phyloP scores from a whole-genome alignment of 1,140 invertebrate species.

The Prorops nasuta region DNA sequence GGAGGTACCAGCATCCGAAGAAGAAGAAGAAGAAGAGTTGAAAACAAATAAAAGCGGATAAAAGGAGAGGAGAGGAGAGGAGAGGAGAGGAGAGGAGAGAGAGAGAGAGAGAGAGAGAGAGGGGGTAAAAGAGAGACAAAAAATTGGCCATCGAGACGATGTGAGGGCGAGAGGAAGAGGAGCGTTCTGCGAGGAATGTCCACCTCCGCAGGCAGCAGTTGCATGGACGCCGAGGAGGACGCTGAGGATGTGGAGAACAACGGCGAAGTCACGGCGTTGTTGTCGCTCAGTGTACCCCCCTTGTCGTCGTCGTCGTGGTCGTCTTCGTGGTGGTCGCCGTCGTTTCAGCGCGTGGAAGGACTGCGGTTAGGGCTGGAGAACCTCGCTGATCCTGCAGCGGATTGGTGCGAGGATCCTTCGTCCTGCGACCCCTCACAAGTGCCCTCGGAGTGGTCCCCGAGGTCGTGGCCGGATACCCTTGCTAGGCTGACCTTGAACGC shows the following conservation, averaged over 20 bases:
- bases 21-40: neutral
- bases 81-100: neutral
- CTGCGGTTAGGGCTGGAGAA: conserved; percentile 40
- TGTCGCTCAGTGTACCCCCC: conserved; percentile 23
- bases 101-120: neutral
- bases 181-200: conserved; percentile 33
- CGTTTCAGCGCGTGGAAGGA: conserved; percentile 41
- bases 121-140: neutral
- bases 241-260: conserved; percentile 54
- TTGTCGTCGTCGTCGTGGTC: conserved; percentile 16
- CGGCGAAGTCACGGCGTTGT: conserved; percentile 26
- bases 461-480: neutral
- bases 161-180: conserved; percentile 20
- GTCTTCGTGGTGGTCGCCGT: conserved; percentile 10
- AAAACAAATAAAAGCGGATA: neutral
- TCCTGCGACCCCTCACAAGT: neutral
- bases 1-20: neutral
- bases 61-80: no score
- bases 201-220: conserved; percentile 35
- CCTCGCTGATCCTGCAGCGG: neutral
- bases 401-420: neutral
- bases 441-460: neutral
- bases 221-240: conserved; percentile 46
- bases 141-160: conserved; percentile 13
- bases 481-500: neutral